Percentiles rank a stretch among this genome's conserved stretches.
Conservation (phyloP, 1,140 invertebrate genomes). For the Stratiolaelaps scimitus region DNA sequence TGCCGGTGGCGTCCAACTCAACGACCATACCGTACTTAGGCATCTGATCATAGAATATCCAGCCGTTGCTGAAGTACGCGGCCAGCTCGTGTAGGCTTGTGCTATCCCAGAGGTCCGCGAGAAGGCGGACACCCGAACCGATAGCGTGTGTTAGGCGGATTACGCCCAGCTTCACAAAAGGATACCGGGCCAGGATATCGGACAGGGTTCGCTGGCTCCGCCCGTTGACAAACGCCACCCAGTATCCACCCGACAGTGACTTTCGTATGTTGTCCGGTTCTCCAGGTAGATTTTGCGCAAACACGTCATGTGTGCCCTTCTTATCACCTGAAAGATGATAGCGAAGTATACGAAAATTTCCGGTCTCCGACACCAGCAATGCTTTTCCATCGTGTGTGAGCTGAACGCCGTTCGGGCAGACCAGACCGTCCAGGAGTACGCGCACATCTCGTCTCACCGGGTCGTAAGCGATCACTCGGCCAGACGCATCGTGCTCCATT, state of each 20-base stretch:
- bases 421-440: constrained; percentile 55
- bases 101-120: constrained; percentile 31
- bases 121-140: constrained; percentile 31
- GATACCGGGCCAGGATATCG: constrained; percentile 40
- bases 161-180: constrained; percentile 40
- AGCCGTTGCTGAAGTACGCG: constrained; percentile 34
- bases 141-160: constrained; percentile 36
- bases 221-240: constrained; percentile 49
- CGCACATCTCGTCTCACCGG: constrained; percentile 2
- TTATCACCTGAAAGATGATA: constrained; percentile 36
- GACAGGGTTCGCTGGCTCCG: constrained; percentile 38
- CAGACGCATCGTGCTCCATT: constrained; percentile 19
- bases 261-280: constrained; percentile 62
- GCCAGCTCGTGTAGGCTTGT: constrained; percentile 29
- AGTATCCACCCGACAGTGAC: constrained; percentile 53
- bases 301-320: constrained; percentile 17
- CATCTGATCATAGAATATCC: constrained; percentile 36
- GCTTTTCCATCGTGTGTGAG: constrained; percentile 60
- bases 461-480: constrained; percentile 17
- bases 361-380: constrained; percentile 56
- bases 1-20: constrained; percentile 52
- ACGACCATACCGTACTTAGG: constrained; percentile 45
- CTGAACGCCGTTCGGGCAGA: constrained; percentile 66
- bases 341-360: constrained; percentile 43
- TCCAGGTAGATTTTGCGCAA: constrained; percentile 50